Evolutionary conservation across 2,113 vertebrate species (phyloP), one percentile per base, ranked within the genome.

Genomic region (Dipodomys merriami): DNA sequence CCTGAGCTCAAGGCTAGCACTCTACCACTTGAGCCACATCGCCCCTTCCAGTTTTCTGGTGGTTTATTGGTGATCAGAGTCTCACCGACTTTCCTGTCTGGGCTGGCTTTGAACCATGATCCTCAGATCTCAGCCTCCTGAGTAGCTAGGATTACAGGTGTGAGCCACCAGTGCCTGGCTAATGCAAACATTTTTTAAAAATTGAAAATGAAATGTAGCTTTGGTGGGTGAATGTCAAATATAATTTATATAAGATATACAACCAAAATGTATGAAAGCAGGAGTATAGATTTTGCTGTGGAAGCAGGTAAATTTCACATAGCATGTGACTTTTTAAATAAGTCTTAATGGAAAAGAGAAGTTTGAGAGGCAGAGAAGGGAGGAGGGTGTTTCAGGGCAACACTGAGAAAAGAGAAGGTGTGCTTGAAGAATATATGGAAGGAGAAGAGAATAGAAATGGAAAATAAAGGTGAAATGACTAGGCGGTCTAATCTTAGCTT

Each of bases 241-340:
- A 29, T 93, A 15, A 82, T 69, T 91, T 83, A 35, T 68, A 85
- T 57, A 30, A 81, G 25, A 25, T 44, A 88, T 6, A 27, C 83
- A 46, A 74, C 29, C 67, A 90, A 77, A 93, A 83, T 86, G 6
- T 94, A 2, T 71, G 27, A n/a, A 88, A 93, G 46, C 33, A 74
- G 23, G 60, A 90, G 68, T 18, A 82, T 10, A 78, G 76, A 35
- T 85, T 95, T 83, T 85, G 78, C 18, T 79, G 29, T 53, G 35
- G 71, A 86, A 86, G 18, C 49, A 84, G 39, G 23, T 62, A 72
- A 67, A 53, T 2, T 68, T 82, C 65, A 68, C 8, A 57, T n/a
- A 60, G 60, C 11, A 25, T 62, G 10, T 35, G 72, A 60, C 65
- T 80, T 90, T 83, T 91, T 30, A 74, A 82, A 30, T 71, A 39